Evolutionary conservation across 2,797 vertebrate species (phyloP).

Genomic region (Fratercula arctica): DNA sequence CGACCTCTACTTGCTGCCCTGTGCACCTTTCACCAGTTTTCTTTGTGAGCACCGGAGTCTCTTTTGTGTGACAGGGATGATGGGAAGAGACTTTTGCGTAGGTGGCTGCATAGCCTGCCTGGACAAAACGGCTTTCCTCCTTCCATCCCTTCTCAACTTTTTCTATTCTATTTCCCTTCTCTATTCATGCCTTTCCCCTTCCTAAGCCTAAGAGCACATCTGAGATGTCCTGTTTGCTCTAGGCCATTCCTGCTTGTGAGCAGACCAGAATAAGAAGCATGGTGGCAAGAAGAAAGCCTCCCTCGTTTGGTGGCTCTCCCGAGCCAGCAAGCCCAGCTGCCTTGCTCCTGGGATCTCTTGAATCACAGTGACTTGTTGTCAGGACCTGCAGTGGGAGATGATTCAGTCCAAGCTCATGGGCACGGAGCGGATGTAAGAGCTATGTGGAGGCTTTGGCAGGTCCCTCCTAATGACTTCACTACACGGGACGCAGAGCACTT

Average conservation of each 20-base stretch:
- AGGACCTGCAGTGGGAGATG: background rate
- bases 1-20: background rate
- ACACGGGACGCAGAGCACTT: background rate
- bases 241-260: background rate
- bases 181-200: background rate
- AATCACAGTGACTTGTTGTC: background rate
- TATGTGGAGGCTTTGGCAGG: background rate
- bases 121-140: background rate
- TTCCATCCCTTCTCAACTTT: background rate
- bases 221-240: background rate
- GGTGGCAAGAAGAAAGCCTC: background rate
- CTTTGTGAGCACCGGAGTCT: background rate
- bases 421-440: fast-evolving
- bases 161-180: background rate
- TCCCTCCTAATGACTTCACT: background rate
- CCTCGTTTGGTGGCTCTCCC: background rate
- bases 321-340: background rate
- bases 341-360: background rate
- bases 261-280: background rate
- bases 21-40: background rate
- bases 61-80: background rate
- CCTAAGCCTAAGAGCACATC: background rate
- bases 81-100: background rate
- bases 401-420: background rate
- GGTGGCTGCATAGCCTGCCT: background rate